These are phyloP conservation scores for Trichonephila clavata DNA, from an alignment of 1,140 invertebrate genomes.

Conservation along the genomic window DNA sequence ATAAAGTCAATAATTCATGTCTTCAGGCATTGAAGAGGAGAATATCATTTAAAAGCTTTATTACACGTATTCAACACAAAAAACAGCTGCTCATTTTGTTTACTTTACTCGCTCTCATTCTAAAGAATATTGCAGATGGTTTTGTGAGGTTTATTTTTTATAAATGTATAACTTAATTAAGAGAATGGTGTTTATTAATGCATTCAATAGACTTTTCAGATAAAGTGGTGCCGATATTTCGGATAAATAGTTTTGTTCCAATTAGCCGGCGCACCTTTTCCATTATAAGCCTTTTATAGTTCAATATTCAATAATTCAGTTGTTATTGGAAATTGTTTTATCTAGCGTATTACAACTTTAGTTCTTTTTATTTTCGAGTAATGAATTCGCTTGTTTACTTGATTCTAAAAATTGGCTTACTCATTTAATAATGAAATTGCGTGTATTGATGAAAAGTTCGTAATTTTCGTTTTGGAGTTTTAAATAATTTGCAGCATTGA, in stretches of 20 bases:
- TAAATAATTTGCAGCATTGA: no score
- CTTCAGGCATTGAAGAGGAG: not conserved
- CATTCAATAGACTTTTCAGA: not conserved
- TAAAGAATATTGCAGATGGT: not conserved
- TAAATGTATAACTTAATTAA: not conserved
- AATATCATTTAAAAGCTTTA: slow-evolving; percentile 25
- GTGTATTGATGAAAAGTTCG: no score
- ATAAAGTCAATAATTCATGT: not conserved
- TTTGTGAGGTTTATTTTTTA: not conserved
- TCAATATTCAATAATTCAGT: not conserved
- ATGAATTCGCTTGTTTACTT: not conserved
- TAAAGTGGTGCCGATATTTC: not conserved
- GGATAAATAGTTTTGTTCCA: not conserved
- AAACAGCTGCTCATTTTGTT: not conserved
- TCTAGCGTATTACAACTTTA: not conserved
- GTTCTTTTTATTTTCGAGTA: not conserved
- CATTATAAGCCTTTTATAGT: not conserved
- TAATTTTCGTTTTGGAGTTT: no score
- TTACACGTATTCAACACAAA: not conserved
- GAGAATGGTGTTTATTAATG: not conserved
- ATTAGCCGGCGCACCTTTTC: not conserved
- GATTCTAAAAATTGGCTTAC: not conserved
- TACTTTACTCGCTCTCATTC: not conserved
- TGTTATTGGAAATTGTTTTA: not conserved
- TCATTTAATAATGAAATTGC: no score